Conservation (phyloP, 92 coral and sea anemone species). For the Epizoanthus fatuus region DNA sequence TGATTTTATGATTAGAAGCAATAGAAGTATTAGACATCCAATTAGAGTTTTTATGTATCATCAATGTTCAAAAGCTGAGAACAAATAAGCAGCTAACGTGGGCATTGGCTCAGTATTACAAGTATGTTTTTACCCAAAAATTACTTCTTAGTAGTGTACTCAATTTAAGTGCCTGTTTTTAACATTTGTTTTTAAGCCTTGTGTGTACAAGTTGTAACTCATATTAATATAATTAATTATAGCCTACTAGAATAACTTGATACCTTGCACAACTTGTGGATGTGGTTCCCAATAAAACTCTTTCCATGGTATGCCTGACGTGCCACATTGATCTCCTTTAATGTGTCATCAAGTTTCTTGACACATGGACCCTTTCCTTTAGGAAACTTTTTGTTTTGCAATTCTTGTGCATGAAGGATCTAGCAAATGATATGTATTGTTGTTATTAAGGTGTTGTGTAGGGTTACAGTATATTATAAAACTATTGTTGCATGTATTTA, state of each 20-base stretch:
- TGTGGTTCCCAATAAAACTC: constrained; percentile 14
- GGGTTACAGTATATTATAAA: too few relatives aligned
- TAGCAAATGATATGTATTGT: background rate
- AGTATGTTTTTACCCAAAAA: too few relatives aligned
- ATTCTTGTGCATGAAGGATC: background rate
- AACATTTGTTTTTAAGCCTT: background rate
- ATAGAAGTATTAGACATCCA: too few relatives aligned
- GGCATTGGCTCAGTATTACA: too few relatives aligned
- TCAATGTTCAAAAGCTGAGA: too few relatives aligned
- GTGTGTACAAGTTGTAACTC: background rate
- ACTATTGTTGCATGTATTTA: too few relatives aligned
- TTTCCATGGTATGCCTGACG: constrained; percentile 12
- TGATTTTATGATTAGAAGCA: too few relatives aligned
- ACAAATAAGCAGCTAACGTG: too few relatives aligned
- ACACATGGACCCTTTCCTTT: constrained; percentile 5
- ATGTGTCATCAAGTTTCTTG: background rate
- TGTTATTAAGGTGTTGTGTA: too few relatives aligned
- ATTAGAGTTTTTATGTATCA: too few relatives aligned
- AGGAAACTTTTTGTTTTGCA: background rate
- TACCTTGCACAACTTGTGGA: constrained; percentile 16
- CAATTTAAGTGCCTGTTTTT: background rate
- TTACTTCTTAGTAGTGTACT: background rate
- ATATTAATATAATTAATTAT: too few relatives aligned
- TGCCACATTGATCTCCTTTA: background rate
- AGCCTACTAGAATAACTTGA: background rate